Evolutionary conservation across 37 sponge, comb jelly and placozoan genomes (phyloP).

Genomic region (Beroe ovata): DNA sequence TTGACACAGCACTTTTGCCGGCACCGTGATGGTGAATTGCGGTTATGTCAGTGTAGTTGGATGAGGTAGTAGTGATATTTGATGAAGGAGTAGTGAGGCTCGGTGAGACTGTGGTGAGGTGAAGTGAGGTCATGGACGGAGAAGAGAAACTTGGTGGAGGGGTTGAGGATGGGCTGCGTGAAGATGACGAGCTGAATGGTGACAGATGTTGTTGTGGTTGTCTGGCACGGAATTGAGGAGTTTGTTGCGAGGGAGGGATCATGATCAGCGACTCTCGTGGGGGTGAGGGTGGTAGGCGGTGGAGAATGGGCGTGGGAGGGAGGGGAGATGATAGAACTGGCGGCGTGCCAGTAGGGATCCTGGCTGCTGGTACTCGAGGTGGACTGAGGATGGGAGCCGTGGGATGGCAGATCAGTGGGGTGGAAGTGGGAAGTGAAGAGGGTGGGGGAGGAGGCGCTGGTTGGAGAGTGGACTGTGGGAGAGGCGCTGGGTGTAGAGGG

Average conservation of each 20-base stretch:
- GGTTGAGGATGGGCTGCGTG: neutral
- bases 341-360: neutral
- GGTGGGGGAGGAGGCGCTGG: neutral
- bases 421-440: neutral
- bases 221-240: neutral
- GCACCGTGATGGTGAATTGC: no score
- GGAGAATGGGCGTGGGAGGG: neutral
- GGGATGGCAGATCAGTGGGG: neutral
- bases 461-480: slow-evolving; percentile 14
- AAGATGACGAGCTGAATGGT: neutral
- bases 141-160: neutral
- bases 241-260: neutral
- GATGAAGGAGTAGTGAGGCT: neutral
- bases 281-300: neutral
- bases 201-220: neutral
- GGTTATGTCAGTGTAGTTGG: no score
- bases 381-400: neutral
- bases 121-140: neutral
- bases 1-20: neutral
- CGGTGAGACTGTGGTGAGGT: neutral
- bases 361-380: no score
- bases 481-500: neutral
- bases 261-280: neutral
- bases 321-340: neutral
- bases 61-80: neutral